A percentile compares a stretch with the other conserved stretches of the same genome.
phyloP scores from a whole-genome alignment of 2,888 invertebrate species.

The Drosophila acutilabella region DNA sequence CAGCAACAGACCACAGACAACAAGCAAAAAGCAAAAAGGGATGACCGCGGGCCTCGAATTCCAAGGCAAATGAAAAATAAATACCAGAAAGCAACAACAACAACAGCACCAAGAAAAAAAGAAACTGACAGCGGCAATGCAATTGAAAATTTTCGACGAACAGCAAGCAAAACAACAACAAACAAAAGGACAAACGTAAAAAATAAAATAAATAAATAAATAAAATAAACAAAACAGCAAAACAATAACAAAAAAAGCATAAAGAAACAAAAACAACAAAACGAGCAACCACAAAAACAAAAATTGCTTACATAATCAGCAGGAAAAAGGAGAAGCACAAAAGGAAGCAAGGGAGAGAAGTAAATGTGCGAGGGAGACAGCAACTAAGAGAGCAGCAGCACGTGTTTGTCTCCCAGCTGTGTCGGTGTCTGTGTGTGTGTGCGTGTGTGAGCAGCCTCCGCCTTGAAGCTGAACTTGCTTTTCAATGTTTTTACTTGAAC shows the following conservation, averaged over 20 bases:
- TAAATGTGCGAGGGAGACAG: constrained; percentile 1
- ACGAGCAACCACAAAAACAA: constrained; percentile 25
- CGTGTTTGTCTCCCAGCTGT: constrained; percentile 52
- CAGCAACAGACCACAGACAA: constrained; percentile 47
- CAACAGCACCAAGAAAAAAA: constrained; percentile 22
- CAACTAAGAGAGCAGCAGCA: constrained; percentile 39
- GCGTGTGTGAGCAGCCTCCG: constrained; percentile 38
- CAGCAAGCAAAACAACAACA: constrained; percentile 29
- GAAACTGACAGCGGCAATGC: constrained; percentile 50
- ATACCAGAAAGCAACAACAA: constrained; percentile 59
- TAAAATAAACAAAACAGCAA: constrained; percentile 12
- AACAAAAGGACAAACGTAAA: constrained; percentile 20
- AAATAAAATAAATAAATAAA: constrained; percentile 6
- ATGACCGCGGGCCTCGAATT: constrained; percentile 61
- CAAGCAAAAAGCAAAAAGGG: constrained; percentile 34
- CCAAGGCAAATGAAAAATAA: constrained; percentile 74
- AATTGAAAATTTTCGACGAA: constrained; percentile 64
- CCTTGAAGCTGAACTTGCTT: constrained; percentile 78
- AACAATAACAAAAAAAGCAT: constrained; percentile 22
- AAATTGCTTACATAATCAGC: constrained; percentile 73
- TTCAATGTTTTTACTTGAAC: constrained; percentile 80
- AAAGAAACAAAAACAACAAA: constrained; percentile 34
- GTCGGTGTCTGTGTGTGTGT: constrained; percentile 8
- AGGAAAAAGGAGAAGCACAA: constrained; percentile 43
- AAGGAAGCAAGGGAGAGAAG: background rate